These are phyloP conservation scores for Caenorhabditis angaria DNA, from an alignment of 2,888 invertebrate genomes.

Conservation along the genomic window DNA sequence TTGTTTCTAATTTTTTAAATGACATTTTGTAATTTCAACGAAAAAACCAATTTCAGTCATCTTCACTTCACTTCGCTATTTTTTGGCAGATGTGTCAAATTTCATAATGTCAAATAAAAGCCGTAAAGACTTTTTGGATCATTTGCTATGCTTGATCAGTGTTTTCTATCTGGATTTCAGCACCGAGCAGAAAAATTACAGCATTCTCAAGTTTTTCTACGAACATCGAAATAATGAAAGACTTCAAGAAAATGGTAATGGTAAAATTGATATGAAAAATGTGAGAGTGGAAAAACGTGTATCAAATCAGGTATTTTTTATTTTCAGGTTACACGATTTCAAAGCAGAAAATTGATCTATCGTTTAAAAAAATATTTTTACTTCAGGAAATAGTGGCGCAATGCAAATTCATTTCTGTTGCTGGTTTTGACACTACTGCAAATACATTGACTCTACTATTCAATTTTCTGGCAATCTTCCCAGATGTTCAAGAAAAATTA, in stretches of 20 bases:
- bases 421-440: slow-evolving; percentile 66
- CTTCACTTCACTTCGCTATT: too few species aligned
- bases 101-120: too few species aligned
- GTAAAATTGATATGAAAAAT: slow-evolving; percentile 43
- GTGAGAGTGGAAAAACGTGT: slow-evolving; percentile 36
- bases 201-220: slow-evolving; percentile 29
- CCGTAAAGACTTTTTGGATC: slow-evolving; percentile 26
- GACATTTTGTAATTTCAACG: neutral
- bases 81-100: too few species aligned
- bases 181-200: slow-evolving; percentile 16
- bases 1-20: neutral
- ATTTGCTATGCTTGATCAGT: slow-evolving; percentile 18
- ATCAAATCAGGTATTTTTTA: slow-evolving; percentile 31
- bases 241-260: slow-evolving; percentile 27
- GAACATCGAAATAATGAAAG: slow-evolving; percentile 18
- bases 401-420: slow-evolving; percentile 59
- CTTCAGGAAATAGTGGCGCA: slow-evolving; percentile 59
- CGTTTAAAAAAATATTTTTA: neutral
- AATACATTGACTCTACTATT: slow-evolving; percentile 56
- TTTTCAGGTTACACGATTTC: neutral
- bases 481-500: slow-evolving; percentile 29
- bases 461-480: slow-evolving; percentile 54
- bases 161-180: slow-evolving; percentile 10
- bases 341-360: neutral
- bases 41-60: slow-evolving; percentile 21